Evolutionary conservation across 2,113 vertebrate species (phyloP).

Genomic region (Siniperca chuatsi): DNA sequence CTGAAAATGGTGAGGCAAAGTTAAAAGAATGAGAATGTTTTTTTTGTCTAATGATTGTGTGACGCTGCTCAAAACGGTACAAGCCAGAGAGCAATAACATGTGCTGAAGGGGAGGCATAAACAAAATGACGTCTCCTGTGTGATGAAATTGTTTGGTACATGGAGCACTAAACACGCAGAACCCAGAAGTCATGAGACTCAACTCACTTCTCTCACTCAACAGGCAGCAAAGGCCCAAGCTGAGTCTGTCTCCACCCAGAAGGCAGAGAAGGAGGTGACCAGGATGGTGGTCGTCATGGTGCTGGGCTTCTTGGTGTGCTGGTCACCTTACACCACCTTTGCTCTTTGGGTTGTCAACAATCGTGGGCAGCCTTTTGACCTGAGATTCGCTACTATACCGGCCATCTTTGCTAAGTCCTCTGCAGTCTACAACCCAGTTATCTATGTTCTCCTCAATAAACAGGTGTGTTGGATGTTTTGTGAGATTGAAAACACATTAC

Average conservation of each 20-base stretch:
- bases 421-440: constrained; percentile 83
- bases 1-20: constrained; percentile 79
- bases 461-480: constrained; percentile 63
- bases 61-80: too few species aligned
- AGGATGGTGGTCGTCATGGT: constrained; percentile 86
- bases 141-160: too few species aligned
- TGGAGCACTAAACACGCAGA: too few species aligned
- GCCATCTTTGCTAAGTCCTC: constrained; percentile 82
- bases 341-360: constrained; percentile 78
- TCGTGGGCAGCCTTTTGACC: constrained; percentile 75
- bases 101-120: too few species aligned
- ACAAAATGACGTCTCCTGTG: too few species aligned
- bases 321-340: constrained; percentile 80
- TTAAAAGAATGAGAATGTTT: not conserved
- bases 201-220: not conserved
- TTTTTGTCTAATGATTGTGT: too few species aligned
- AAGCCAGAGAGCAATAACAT: too few species aligned
- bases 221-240: constrained; percentile 82
- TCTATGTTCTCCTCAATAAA: constrained; percentile 84
- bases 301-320: constrained; percentile 81
- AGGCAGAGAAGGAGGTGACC: constrained; percentile 83
- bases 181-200: not conserved
- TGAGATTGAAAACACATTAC: not conserved
- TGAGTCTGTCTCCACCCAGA: constrained; percentile 83
- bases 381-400: constrained; percentile 75